Evolutionary conservation across 92 coral and sea anemone genomes (phyloP).

Genomic region (Muricea muricata): DNA sequence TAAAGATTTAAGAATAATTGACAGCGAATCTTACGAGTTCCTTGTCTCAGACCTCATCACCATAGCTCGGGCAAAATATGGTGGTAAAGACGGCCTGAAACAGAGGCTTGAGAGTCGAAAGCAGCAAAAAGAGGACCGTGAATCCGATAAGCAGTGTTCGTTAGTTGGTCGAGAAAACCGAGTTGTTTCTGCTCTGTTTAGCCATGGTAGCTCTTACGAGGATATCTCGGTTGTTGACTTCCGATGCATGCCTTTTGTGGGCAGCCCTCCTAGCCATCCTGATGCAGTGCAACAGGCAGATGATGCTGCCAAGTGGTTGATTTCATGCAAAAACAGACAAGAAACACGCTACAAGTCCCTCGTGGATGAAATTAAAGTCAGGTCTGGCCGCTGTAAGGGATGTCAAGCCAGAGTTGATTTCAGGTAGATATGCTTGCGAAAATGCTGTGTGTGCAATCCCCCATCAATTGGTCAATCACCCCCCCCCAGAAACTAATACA

Average conservation of each 20-base stretch:
- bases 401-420: conserved; percentile 96
- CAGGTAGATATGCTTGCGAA: conserved; percentile 60
- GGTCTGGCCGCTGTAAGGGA: conserved; percentile 93
- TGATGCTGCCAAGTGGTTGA: conserved; percentile 97
- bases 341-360: conserved; percentile 85
- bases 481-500: too few relatives aligned
- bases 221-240: conserved; percentile 91
- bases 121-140: conserved; percentile 79
- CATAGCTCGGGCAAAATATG: conserved; percentile 90
- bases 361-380: conserved; percentile 85
- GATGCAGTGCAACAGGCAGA: conserved; percentile 93
- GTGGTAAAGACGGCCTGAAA: conserved; percentile 79
- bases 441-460: too few relatives aligned
- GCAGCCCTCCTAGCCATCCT: conserved; percentile 89
- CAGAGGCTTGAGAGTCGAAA: conserved; percentile 79
- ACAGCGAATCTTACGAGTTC: conserved; percentile 91
- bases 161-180: conserved; percentile 83
- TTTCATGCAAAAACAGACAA: conserved; percentile 96
- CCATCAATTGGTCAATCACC: too few relatives aligned
- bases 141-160: conserved; percentile 94
- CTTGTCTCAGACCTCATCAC: conserved; percentile 91
- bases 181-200: conserved; percentile 80
- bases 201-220: conserved; percentile 79
- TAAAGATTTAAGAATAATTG: conserved; percentile 84
- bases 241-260: conserved; percentile 97